These are phyloP conservation scores for Pygoscelis adeliae DNA, from an alignment of 2,113 vertebrate species.

Conservation along the genomic window DNA sequence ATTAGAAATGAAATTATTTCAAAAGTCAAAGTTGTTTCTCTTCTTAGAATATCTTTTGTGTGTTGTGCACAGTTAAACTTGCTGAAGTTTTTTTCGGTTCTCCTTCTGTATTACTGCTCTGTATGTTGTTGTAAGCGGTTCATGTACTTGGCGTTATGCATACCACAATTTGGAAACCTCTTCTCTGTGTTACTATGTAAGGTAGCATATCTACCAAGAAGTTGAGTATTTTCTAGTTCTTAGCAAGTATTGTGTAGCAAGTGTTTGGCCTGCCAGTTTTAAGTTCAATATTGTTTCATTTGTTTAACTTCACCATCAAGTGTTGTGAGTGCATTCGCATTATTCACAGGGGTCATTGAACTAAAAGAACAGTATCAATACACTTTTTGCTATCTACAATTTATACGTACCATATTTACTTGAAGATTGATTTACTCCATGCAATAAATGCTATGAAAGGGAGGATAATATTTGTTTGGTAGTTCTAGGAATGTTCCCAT, in stretches of 20 bases:
- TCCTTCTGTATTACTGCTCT: background rate
- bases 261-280: background rate
- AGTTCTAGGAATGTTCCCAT: background rate
- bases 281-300: background rate
- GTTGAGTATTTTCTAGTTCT: background rate
- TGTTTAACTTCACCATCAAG: background rate
- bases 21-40: background rate
- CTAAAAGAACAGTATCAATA: background rate
- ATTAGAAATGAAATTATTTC: background rate
- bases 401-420: background rate
- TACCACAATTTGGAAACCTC: background rate
- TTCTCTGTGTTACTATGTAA: background rate
- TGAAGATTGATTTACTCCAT: background rate
- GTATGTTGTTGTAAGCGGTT: background rate
- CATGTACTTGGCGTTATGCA: fast-evolving
- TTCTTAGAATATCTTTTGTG: background rate
- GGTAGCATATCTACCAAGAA: background rate
- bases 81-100: background rate
- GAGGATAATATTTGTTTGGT: background rate
- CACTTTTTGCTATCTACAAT: background rate
- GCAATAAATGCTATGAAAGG: background rate
- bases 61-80: background rate
- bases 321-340: background rate
- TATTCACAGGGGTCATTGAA: background rate
- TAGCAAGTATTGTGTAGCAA: background rate